Base-by-base conservation (phyloP, 1,140 invertebrate species). In the Heliconius congener region DNA sequence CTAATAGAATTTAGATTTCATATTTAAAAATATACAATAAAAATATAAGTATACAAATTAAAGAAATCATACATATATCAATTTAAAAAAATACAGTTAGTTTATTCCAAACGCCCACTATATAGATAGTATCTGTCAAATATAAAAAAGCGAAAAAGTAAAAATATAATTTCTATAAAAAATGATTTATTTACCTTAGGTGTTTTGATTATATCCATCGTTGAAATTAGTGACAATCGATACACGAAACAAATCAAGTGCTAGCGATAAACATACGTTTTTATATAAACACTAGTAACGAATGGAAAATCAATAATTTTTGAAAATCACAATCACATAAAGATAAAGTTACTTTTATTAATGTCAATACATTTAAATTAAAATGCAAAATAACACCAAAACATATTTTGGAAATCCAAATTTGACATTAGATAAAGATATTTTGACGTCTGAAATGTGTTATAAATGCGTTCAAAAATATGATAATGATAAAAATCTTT, bases 161-260 rank as follows among this genome's bases (percentile, higher is more conserved):
- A 30, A 30, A 30, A 18, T 5, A 9, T 57, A 57, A 23, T 23
- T 23, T 66, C 9, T 27, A 16, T 18, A 30, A 66, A 66, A 66
- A 16, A 66, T 23, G 19, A 57, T 57, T 57, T 57, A 66, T 16
- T 66, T 88, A 93, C 91, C 91, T 93, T 93, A 42, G 91, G 90
- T 77, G 90, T 93, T 89, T 90, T 87, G 77, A 91, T 89, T 82
- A 91, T 90, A 92, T 93, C 91, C 91, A 93, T 92, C 55, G 83
- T 79, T 79, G 81, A 84, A 84, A 82, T 72, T 72, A 52, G 73
- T 77, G 46, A 79, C 83, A 90, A 93, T 92, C 90, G 80, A 92
- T 91, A 90, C 71, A 30, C 60, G 60, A 66, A 66, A 73, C n/a
- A 74, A 82, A 73, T 55, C 79, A 78, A 78, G 18, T 52, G 60